Evolutionary conservation across 2,888 invertebrate genomes (phyloP).

Genomic region (Parapristionchus giblindavisi): DNA sequence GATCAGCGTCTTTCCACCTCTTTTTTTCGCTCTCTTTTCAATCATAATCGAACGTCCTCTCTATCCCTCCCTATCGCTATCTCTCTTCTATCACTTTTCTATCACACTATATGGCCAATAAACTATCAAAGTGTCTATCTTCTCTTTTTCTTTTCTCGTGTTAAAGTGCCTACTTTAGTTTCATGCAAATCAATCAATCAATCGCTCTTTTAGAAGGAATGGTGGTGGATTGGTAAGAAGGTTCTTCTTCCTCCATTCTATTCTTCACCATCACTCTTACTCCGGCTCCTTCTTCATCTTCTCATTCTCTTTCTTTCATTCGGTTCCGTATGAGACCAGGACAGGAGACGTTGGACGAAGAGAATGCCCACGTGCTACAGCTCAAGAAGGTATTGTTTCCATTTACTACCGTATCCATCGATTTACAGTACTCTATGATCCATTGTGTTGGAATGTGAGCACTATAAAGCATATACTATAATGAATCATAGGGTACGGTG

Average conservation of each 20-base stretch:
- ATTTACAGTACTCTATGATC: too few species aligned
- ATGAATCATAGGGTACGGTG: too few species aligned
- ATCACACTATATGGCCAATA: background rate
- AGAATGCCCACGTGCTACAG: slow-evolving; percentile 59
- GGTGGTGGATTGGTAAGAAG: slow-evolving; percentile 34
- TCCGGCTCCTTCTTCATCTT: background rate
- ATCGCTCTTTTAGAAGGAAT: slow-evolving; percentile 9
- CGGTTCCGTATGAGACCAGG: slow-evolving; percentile 17
- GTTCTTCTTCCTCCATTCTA: slow-evolving; percentile 19
- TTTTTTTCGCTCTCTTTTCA: slow-evolving; percentile 26
- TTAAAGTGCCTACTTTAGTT: background rate
- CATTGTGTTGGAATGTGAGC: too few species aligned
- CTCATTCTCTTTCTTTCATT: background rate
- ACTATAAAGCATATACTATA: too few species aligned
- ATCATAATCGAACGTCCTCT: background rate
- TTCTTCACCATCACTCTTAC: background rate
- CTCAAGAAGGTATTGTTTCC: slow-evolving; percentile 47
- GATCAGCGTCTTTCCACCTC: slow-evolving; percentile 18
- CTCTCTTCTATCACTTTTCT: background rate
- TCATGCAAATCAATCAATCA: slow-evolving; percentile 29
- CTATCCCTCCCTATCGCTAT: background rate
- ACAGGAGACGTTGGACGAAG: slow-evolving; percentile 51
- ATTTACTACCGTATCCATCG: background rate
- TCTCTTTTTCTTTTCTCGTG: background rate
- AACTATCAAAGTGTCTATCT: too few species aligned